Evolutionary conservation across 2,113 vertebrate genomes (phyloP).

Genomic region (Nycticryphes semicollaris): DNA sequence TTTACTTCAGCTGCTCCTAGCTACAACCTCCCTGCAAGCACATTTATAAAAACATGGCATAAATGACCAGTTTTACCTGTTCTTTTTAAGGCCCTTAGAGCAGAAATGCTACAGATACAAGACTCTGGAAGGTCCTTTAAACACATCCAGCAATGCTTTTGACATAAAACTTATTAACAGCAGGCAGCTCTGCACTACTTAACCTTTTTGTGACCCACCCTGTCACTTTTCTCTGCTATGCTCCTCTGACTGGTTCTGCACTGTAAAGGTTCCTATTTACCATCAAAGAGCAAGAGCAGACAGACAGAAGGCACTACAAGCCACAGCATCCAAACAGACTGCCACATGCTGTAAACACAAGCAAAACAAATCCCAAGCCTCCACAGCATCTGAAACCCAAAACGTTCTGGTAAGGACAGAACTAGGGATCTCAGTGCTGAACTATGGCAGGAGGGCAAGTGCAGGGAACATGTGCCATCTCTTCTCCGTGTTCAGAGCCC

Average conservation of each 20-base stretch:
- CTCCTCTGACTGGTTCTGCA: background rate
- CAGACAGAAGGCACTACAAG: background rate
- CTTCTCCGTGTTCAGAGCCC: background rate
- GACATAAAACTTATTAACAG: background rate
- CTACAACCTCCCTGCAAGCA: background rate
- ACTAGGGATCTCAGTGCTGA: background rate
- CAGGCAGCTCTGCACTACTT: background rate
- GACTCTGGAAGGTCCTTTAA: background rate
- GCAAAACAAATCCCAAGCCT: background rate
- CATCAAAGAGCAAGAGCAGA: background rate
- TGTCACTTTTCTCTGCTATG: fast-evolving
- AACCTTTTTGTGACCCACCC: background rate
- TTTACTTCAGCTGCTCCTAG: background rate
- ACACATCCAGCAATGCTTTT: background rate
- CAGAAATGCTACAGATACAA: background rate
- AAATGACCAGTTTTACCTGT: background rate
- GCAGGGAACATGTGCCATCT: background rate
- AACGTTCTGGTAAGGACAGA: background rate
- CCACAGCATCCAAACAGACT: background rate
- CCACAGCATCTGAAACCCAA: background rate
- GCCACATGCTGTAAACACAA: background rate
- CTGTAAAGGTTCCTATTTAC: background rate
- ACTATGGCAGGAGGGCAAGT: background rate
- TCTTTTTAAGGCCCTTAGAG: background rate
- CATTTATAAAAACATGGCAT: background rate